phyloP scores from a whole-genome alignment of 2,113 vertebrate species.

The Ia io region DNA sequence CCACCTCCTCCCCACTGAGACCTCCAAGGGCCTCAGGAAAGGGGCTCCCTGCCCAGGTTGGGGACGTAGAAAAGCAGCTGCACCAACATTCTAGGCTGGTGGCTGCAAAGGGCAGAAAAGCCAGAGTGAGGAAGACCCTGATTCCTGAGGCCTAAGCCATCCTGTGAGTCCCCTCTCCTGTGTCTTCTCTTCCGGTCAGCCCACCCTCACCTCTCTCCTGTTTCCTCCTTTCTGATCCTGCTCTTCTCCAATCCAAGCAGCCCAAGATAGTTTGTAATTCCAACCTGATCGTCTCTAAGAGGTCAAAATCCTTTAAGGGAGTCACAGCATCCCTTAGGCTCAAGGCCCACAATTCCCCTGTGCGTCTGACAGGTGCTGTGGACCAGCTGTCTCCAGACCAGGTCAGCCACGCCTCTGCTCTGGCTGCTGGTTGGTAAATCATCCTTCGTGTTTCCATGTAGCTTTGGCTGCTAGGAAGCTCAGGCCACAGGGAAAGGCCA shows the following conservation, averaged over 20 bases:
- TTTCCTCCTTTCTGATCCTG: not conserved
- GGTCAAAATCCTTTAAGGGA: not conserved
- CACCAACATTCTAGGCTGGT: not conserved
- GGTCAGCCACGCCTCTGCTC: not conserved
- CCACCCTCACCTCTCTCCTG: not conserved
- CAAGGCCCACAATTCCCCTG: not conserved
- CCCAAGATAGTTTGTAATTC: not conserved
- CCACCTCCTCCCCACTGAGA: accelerated
- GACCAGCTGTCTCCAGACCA: too few relatives aligned
- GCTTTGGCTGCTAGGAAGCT: not conserved
- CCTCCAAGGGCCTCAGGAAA: not conserved
- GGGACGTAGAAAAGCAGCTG: not conserved
- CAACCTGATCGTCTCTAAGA: not conserved
- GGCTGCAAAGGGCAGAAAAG: not conserved
- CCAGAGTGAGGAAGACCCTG: not conserved
- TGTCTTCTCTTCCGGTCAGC: too few relatives aligned
- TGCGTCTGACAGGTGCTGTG: not conserved
- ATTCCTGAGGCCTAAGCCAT: not conserved
- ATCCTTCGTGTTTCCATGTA: not conserved
- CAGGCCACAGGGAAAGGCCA: not conserved
- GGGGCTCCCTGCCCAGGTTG: accelerated
- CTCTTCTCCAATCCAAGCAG: not conserved
- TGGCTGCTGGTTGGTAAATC: not conserved
- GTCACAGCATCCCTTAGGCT: not conserved
- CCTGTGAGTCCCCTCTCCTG: not conserved